A percentile compares a stretch with the other conserved stretches of the same genome.
These are phyloP conservation scores for Gasterosteus aculeatus DNA, from an alignment of 2,113 vertebrate genomes.

Conservation along the genomic window DNA sequence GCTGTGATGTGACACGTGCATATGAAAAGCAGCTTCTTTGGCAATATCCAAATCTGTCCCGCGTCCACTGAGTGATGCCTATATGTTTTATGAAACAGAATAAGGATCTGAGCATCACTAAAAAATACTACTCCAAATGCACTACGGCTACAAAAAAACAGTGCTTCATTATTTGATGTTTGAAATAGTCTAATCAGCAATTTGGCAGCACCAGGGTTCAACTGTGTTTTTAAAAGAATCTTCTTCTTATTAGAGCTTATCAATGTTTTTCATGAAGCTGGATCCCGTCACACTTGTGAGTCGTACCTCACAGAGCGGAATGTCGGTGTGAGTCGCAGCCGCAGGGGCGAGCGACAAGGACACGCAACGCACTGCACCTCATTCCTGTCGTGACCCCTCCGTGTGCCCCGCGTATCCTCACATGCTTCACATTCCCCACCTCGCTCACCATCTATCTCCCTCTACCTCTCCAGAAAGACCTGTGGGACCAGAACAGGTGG, in stretches of 20 bases:
- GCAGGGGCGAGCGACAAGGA: conserved; percentile 47
- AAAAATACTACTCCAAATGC: background rate
- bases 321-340: background rate
- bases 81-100: background rate
- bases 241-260: background rate
- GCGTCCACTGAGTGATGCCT: background rate
- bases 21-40: background rate
- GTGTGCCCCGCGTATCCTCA: conserved; percentile 61
- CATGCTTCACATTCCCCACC: conserved; percentile 69
- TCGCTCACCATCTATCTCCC: conserved; percentile 24
- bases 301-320: background rate
- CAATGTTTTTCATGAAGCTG: no score
- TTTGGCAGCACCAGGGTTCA: background rate
- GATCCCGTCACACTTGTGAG: background rate
- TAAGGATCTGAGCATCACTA: background rate
- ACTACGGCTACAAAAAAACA: background rate
- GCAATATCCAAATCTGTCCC: background rate
- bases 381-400: conserved; percentile 73
- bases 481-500: conserved; percentile 65
- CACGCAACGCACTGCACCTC: conserved; percentile 50
- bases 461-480: conserved; percentile 40
- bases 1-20: background rate
- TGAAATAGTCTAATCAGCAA: background rate
- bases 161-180: background rate
- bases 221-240: background rate